phyloP scores from a whole-genome alignment of 2,888 invertebrate genomes.

The Drosophila leonis region DNA sequence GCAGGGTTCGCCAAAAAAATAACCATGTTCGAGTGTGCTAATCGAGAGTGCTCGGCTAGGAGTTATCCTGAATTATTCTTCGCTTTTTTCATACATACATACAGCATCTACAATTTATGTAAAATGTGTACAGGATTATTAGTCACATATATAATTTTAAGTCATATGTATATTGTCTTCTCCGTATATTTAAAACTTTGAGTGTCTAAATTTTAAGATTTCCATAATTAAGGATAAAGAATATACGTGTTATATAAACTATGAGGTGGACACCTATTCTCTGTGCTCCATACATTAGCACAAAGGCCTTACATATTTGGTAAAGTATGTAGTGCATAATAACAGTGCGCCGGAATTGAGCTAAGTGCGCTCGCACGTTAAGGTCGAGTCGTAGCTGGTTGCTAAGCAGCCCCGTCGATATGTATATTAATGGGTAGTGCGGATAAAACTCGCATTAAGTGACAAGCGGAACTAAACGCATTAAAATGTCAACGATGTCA shows the following conservation, averaged over 20 bases:
- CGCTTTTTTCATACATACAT: background rate
- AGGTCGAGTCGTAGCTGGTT: constrained; percentile 31
- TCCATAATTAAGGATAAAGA: background rate
- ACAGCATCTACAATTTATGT: background rate
- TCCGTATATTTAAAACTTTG: background rate
- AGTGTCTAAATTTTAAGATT: background rate
- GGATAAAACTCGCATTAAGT: constrained; percentile 53
- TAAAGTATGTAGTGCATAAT: background rate
- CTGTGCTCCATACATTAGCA: background rate
- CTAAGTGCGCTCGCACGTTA: constrained; percentile 14
- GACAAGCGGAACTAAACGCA: constrained; percentile 67
- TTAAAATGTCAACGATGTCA: constrained; percentile 71
- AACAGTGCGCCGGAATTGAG: background rate
- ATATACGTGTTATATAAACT: background rate
- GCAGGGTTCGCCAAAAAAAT: constrained; percentile 17
- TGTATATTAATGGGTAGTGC: constrained; percentile 55
- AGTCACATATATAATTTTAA: no score
- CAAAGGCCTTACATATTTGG: background rate
- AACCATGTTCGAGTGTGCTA: background rate
- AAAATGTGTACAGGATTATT: background rate
- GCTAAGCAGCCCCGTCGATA: constrained; percentile 25
- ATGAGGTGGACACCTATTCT: background rate
- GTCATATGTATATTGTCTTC: background rate
- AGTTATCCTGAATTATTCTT: background rate
- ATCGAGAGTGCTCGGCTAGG: background rate